A percentile compares a stretch with the other conserved stretches of the same genome.
Conservation (phyloP, 2,113 vertebrate genomes). For the Pelusios castaneus region DNA sequence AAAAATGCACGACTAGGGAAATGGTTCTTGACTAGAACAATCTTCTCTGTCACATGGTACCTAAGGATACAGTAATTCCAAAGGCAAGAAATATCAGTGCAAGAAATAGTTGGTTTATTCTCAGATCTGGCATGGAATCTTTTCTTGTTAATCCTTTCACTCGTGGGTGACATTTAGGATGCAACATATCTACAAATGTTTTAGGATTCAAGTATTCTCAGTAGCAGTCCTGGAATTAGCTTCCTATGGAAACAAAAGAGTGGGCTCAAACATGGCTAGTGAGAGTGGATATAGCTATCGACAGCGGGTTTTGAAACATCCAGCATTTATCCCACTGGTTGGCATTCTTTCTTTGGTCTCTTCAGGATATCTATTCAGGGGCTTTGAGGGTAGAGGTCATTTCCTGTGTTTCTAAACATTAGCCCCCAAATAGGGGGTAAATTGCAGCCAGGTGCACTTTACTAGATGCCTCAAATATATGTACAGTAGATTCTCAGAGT, state of each 20-base stretch:
- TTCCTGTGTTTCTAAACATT: neutral
- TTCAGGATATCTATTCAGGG: neutral
- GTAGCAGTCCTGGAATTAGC: neutral
- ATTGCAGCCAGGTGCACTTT: neutral
- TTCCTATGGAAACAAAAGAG: neutral
- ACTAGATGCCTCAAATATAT: neutral
- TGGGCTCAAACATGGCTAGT: neutral
- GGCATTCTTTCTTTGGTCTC: neutral
- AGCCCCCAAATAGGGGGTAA: accelerated
- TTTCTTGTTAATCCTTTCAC: neutral
- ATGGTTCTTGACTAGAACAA: neutral
- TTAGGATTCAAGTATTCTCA: neutral
- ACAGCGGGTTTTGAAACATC: neutral
- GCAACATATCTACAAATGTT: neutral
- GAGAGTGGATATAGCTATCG: neutral
- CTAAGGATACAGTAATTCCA: neutral
- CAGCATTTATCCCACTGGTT: neutral
- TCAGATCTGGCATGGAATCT: neutral
- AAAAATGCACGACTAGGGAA: conserved; percentile 19
- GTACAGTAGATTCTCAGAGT: neutral
- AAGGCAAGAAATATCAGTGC: neutral
- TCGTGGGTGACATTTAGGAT: neutral
- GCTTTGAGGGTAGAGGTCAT: neutral
- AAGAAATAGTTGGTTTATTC: neutral
- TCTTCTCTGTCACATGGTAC: neutral